Percentiles rank a stretch among this genome's conserved stretches.
Evolutionary conservation across 2,797 vertebrate species (phyloP).

Genomic region (Hippocampus kuda): DNA sequence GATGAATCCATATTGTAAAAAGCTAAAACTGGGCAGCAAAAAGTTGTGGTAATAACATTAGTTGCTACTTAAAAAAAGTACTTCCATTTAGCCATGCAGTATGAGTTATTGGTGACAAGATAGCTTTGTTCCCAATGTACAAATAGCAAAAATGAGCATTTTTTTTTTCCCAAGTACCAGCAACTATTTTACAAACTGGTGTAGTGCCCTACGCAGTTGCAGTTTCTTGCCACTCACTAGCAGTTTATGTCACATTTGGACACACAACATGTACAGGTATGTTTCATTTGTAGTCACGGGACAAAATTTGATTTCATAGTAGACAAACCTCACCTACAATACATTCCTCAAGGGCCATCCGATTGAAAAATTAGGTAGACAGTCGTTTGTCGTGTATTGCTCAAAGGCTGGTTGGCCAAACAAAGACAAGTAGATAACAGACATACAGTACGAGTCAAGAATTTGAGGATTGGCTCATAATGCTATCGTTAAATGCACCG

Average conservation of each 20-base stretch:
- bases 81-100: not conserved
- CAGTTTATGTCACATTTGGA: not conserved
- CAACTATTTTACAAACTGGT: not conserved
- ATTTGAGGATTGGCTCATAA: not conserved
- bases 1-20: not conserved
- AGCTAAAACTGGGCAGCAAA: not conserved
- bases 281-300: not conserved
- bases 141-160: no score
- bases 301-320: not conserved
- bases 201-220: not conserved
- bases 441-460: not conserved
- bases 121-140: not conserved
- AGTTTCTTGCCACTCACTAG: not conserved
- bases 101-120: not conserved
- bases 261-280: not conserved
- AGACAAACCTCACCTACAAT: not conserved
- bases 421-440: not conserved
- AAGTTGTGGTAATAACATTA: not conserved
- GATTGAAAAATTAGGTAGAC: not conserved
- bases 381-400: no score
- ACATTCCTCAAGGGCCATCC: not conserved
- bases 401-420: no score
- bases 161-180: not conserved
- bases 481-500: not conserved
- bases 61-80: not conserved